Conservation (phyloP, 2,888 invertebrate genomes). For the Drosophila pseudotalamancana region DNA sequence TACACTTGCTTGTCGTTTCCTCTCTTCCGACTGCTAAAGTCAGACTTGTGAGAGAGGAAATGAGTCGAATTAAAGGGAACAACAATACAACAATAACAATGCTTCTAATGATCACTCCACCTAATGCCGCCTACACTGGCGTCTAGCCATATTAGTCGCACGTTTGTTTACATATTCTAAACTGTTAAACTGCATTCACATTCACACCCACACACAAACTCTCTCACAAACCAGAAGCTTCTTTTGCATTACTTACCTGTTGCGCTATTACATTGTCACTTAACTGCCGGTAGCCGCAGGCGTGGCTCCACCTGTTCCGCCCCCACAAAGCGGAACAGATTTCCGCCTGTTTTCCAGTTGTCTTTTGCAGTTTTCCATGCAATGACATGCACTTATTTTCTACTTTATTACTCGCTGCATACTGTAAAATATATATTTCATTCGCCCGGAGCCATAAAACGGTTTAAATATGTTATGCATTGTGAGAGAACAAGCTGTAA, state of each 20-base stretch:
- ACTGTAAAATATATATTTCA: too few species aligned
- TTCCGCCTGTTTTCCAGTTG: not conserved
- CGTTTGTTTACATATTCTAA: not conserved
- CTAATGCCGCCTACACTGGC: not conserved
- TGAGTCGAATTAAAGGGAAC: not conserved
- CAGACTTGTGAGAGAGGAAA: not conserved
- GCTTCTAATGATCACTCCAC: conserved; percentile 1
- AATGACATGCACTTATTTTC: not conserved
- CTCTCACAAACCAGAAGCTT: not conserved
- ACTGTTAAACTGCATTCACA: not conserved
- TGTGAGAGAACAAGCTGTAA: too few species aligned
- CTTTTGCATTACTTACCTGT: conserved; percentile 24
- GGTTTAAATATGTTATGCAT: too few species aligned
- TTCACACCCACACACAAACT: not conserved
- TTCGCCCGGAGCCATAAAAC: not conserved
- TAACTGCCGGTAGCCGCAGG: not conserved
- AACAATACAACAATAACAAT: not conserved
- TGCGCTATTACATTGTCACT: conserved; percentile 17
- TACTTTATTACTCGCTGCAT: not conserved
- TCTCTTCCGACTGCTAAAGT: not conserved
- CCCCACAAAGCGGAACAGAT: not conserved
- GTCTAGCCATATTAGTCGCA: not conserved
- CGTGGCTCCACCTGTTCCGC: not conserved
- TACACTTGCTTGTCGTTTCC: not conserved
- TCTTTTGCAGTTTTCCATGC: not conserved